These are phyloP conservation scores for Chironomus tentans DNA, from an alignment of 2,888 invertebrate species.

Conservation along the genomic window DNA sequence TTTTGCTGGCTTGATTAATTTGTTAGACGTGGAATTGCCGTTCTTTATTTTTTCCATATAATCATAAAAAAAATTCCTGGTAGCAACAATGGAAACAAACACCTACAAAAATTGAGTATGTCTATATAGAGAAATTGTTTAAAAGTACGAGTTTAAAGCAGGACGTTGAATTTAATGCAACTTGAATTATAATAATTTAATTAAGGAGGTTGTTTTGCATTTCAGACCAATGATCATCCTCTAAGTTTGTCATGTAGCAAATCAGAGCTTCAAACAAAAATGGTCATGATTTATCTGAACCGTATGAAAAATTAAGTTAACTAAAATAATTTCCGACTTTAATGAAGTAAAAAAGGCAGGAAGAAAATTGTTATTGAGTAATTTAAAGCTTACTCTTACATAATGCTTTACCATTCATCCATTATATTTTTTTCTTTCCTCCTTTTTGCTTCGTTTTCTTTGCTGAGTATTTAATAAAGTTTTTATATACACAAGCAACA, in stretches of 20 bases:
- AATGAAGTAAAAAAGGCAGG: background rate
- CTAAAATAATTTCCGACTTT: background rate
- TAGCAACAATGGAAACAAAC: background rate
- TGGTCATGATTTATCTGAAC: too few species aligned
- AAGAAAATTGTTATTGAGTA: background rate
- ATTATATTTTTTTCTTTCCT: background rate
- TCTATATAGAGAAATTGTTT: too few species aligned
- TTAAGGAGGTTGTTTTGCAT: too few species aligned
- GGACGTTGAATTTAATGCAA: too few species aligned
- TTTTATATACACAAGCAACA: too few species aligned
- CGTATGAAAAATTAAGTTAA: background rate
- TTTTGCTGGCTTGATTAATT: conserved; percentile 23
- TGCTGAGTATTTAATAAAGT: background rate
- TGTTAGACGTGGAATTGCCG: conserved; percentile 11
- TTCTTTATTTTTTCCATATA: background rate
- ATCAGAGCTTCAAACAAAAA: too few species aligned
- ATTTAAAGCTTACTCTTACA: background rate
- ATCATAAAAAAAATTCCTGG: background rate
- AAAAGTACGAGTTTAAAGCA: too few species aligned
- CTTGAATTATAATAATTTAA: too few species aligned
- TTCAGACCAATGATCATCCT: too few species aligned
- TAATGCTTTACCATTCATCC: background rate
- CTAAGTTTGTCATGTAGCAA: too few species aligned
- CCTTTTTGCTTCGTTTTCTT: background rate
- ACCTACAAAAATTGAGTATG: too few species aligned